These are phyloP conservation scores for Cherax quadricarinatus DNA, from an alignment of 1,140 invertebrate species.

Conservation along the genomic window DNA sequence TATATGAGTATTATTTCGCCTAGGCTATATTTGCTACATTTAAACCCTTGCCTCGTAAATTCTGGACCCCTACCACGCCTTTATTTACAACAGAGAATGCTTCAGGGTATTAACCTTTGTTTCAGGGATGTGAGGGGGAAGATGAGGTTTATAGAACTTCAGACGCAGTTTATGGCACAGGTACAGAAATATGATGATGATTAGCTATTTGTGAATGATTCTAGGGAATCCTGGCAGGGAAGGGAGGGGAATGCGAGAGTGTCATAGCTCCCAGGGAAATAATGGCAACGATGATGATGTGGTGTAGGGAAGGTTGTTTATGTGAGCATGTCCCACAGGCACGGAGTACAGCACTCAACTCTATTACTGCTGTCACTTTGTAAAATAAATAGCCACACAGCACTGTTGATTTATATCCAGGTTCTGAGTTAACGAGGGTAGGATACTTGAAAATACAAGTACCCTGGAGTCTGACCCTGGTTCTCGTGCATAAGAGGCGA, in stretches of 20 bases:
- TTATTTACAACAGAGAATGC: neutral
- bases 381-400: no score
- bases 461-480: no score
- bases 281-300: neutral
- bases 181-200: neutral
- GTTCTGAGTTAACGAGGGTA: no score
- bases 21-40: no score
- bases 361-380: no score
- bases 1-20: no score
- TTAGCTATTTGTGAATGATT: neutral
- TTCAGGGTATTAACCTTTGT: neutral
- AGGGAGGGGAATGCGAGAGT: neutral
- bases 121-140: neutral
- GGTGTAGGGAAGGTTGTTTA: neutral
- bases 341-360: no score
- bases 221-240: neutral
- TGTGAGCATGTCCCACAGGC: neutral
- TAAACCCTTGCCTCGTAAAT: no score
- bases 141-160: neutral
- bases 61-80: neutral
- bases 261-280: neutral
- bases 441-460: no score
- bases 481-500: no score
- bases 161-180: neutral
- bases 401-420: no score